Base-by-base conservation (phyloP, 37 sponge, comb jelly and placozoan genomes). In the Halichondria panicea region DNA sequence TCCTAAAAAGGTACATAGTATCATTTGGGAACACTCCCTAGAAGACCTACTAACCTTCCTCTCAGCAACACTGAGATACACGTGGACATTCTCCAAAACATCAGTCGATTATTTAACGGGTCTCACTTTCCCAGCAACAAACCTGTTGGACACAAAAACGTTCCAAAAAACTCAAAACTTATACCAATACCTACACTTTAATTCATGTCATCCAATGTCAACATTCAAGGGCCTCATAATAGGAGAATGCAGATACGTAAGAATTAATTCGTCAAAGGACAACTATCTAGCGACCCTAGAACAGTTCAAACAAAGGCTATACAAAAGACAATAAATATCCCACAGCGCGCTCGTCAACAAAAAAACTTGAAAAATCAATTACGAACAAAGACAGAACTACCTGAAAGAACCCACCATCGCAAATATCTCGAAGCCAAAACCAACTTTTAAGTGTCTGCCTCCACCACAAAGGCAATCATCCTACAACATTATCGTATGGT, bases 211-310 rank as follows among this genome's bases (percentile, higher is more conserved):
- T 58, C 71, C 71, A 39, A 69, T 30, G 42, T 4, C 48, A 19
- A 18, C 43, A 11, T 46, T 22, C 39, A 69, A 80, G 39, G 69
- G 70, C 1, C 1, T 80, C 0, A 41, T 80, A 22, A 7, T 36
- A 18, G 71, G 71, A 43, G 81, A 80, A 62, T 64, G 67, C 27
- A 56, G 79, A 35, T 78, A 78, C 43, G 3, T 78, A 54, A 55
- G 79, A 0, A 66, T 68, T 18, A 78, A 78, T 25, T 24, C 79
- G 15, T 3, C 3, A 1, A 8, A 42, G 32, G 56, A 78, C 4
- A 52, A 39, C 50, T 78, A 66, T 57, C 25, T 53, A 2, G 37
- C 43, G 1, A 25, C 6, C 2, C 5, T 43, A 22, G 7, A 78
- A 24, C 38, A 2, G 2, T 78, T 78, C 56, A 64, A 27, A 50